Evolutionary conservation across 2,888 invertebrate species (phyloP), one percentile per base, ranked within the genome.

Genomic region (Cynaeus angustus): DNA sequence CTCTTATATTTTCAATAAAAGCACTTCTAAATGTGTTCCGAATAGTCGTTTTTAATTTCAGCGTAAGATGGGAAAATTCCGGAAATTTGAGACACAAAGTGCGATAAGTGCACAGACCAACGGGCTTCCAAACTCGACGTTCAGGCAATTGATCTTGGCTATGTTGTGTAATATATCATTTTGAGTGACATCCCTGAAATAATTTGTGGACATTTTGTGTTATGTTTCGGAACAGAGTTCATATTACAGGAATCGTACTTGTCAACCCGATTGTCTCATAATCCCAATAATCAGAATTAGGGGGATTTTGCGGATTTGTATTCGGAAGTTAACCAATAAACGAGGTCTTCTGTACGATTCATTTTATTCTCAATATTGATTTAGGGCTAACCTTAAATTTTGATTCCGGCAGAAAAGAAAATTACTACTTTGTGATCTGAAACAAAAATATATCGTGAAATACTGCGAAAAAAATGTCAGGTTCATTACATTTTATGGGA

Each of bases 121-220:
- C 66, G 33, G 28, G 45, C 61, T 53, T 68, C 46, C 67, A 50
- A 45, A 73, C 61, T 72, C 70, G 65, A 61, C 70, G 70, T 72
- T 68, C 62, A 65, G 71, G 72, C 72, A 72, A 75, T 75, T 74
- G 73, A 74, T 74, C 70, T 71, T 38, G 41, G 61, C 64, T 48
- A 62, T 72, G 70, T 71, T 70, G 67, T 66, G 70, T 66, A 69
- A 75, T 76, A 74, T 74, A 75, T 76, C 76, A 75, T 72, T 70
- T 72, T 74, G 74, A 74, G 71, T 74, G 76, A 75, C 73, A 55
- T 66, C 72, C 59, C 66, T 73, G 72, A 74, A 75, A 74, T 75
- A 74, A 76, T 75, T 76, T 72, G 75, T 73, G 76, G 73, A 69
- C 76, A 66, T 73, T 68, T 74, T 67, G 72, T 72, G 72, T 68